phyloP scores from a whole-genome alignment of 2,797 vertebrate genomes.

The Pangasius krempfi region DNA sequence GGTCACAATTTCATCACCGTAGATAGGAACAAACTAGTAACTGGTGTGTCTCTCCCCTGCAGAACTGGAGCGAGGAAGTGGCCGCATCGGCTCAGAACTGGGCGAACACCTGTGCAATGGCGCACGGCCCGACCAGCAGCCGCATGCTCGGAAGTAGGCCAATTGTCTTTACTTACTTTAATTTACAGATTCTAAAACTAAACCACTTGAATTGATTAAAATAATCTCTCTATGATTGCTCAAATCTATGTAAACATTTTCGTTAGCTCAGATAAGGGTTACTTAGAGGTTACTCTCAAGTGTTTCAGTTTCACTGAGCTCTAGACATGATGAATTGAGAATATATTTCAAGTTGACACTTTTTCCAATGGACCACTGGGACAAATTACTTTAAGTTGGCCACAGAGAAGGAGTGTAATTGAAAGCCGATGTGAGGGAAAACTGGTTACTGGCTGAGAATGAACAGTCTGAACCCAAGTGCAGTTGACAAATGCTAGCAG shows the following conservation, averaged over 20 bases:
- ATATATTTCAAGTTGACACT: conserved; percentile 3
- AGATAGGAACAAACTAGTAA: background rate
- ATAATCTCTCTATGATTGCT: background rate
- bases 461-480: background rate
- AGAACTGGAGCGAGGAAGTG: conserved; percentile 64
- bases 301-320: background rate
- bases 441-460: background rate
- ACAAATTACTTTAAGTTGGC: conserved; percentile 6
- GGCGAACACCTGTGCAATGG: conserved; percentile 66
- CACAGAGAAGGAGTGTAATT: background rate
- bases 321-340: background rate
- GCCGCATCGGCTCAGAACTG: conserved; percentile 66
- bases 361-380: background rate
- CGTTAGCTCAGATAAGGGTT: background rate
- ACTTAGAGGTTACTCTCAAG: background rate
- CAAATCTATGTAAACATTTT: background rate
- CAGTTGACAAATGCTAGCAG: background rate
- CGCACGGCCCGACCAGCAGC: conserved; percentile 60
- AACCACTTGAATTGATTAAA: background rate
- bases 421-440: conserved; percentile 6
- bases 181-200: background rate
- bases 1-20: background rate
- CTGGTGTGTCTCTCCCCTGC: background rate
- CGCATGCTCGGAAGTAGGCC: conserved; percentile 64
- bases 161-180: background rate